phyloP scores from a whole-genome alignment of 2,797 vertebrate genomes.

The Choloepus didactylus region DNA sequence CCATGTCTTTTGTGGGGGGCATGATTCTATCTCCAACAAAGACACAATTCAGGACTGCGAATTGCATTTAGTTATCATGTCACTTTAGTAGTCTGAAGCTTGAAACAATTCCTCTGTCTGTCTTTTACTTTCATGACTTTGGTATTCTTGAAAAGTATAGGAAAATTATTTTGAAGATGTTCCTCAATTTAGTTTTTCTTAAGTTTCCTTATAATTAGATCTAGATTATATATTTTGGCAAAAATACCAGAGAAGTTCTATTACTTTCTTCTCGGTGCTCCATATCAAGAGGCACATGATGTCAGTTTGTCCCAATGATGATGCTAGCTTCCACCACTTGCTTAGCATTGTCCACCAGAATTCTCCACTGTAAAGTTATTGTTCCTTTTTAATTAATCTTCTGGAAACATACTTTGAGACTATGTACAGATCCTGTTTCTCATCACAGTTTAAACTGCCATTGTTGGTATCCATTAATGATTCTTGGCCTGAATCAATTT shows the following conservation, averaged over 20 bases:
- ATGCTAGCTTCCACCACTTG: not conserved
- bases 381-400: not conserved
- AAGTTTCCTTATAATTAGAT: constrained; percentile 4
- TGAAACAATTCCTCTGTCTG: not conserved
- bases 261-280: not conserved
- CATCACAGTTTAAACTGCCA: not conserved
- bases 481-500: not conserved
- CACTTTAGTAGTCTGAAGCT: not conserved
- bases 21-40: no score
- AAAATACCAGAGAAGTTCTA: constrained; percentile 8
- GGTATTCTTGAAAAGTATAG: not conserved
- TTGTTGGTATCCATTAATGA: not conserved
- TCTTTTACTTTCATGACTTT: not conserved
- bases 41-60: not conserved
- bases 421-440: not conserved
- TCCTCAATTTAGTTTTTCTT: not conserved
- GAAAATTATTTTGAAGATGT: not conserved
- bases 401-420: not conserved
- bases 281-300: not conserved
- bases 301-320: not conserved
- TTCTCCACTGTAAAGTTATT: not conserved
- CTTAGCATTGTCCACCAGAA: not conserved
- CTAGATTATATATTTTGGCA: not conserved
- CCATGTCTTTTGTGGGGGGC: no score
- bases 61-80: not conserved